Evolutionary conservation across 92 coral and sea anemone genomes (phyloP).

Genomic region (Bergia puertoricense): DNA sequence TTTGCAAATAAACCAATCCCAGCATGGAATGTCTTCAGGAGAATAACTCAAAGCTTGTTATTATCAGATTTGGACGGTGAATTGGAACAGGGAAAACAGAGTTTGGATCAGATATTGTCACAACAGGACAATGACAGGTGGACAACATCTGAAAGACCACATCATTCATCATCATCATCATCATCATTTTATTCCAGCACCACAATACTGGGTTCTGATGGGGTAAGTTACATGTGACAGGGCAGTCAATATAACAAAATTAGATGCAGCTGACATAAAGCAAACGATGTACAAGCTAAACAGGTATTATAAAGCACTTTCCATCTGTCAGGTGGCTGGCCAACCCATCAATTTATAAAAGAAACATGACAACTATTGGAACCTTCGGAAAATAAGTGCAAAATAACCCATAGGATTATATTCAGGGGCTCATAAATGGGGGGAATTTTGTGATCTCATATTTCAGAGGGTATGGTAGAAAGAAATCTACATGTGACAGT

Average conservation of each 20-base stretch:
- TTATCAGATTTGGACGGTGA: constrained; percentile 84
- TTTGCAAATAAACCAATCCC: not conserved
- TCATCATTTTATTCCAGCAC: constrained; percentile 76
- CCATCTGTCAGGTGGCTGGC: too few relatives aligned
- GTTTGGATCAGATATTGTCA: constrained; percentile 79
- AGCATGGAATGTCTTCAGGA: not conserved
- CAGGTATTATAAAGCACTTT: too few relatives aligned
- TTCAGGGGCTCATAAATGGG: too few relatives aligned
- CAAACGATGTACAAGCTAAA: too few relatives aligned
- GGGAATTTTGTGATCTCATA: too few relatives aligned
- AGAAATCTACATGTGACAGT: too few relatives aligned
- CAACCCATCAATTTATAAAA: too few relatives aligned
- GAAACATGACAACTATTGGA: too few relatives aligned
- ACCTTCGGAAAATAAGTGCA: too few relatives aligned
- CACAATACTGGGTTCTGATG: constrained; percentile 72
- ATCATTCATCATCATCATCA: constrained; percentile 58
- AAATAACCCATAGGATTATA: too few relatives aligned
- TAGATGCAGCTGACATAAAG: not conserved
- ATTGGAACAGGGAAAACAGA: constrained; percentile 73
- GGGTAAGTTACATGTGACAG: constrained; percentile 54
- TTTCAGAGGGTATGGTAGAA: too few relatives aligned
- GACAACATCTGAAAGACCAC: constrained; percentile 38
- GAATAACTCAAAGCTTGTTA: not conserved
- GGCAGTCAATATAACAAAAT: not conserved
- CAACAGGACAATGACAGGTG: constrained; percentile 40